Evolutionary conservation across 2,888 invertebrate species (phyloP).

Genomic region (Zaprionus obscuricornis): DNA sequence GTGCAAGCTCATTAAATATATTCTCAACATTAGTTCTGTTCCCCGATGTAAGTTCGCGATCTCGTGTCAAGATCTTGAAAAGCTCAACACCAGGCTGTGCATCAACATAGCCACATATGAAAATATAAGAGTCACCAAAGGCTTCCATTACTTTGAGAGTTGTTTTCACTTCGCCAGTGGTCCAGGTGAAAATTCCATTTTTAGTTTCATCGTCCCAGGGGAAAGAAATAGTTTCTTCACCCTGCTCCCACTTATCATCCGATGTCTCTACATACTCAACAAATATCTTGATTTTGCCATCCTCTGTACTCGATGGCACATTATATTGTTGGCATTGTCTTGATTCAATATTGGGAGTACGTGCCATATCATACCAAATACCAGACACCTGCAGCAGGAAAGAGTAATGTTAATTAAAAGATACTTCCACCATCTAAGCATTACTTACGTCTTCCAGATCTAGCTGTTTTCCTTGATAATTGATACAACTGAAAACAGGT

Average conservation of each 20-base stretch:
- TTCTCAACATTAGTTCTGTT: neutral
- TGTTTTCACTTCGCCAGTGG: neutral
- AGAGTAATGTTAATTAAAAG: too few species aligned
- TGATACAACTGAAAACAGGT: neutral
- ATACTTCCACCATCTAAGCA: too few species aligned
- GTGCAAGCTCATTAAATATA: too few species aligned
- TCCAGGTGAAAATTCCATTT: constrained; percentile 28
- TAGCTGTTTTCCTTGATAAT: neutral
- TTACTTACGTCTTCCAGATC: constrained; percentile 33
- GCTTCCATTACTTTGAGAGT: too few species aligned
- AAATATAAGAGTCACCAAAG: too few species aligned
- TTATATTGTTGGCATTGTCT: constrained; percentile 11
- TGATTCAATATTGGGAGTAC: neutral
- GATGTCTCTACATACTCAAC: constrained; percentile 12
- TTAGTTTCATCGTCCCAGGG: constrained; percentile 24
- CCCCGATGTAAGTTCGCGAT: constrained; percentile 4
- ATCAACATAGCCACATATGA: constrained; percentile 21
- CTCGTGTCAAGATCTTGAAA: constrained; percentile 25
- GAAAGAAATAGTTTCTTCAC: neutral
- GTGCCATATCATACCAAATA: constrained; percentile 29
- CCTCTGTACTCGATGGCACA: neutral
- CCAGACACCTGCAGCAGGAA: constrained; percentile 28
- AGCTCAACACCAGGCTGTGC: neutral
- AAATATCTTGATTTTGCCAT: constrained; percentile 2
- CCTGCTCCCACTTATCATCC: constrained; percentile 22